Evolutionary conservation across 2,113 vertebrate genomes (phyloP).

Genomic region (Proteles cristata): DNA sequence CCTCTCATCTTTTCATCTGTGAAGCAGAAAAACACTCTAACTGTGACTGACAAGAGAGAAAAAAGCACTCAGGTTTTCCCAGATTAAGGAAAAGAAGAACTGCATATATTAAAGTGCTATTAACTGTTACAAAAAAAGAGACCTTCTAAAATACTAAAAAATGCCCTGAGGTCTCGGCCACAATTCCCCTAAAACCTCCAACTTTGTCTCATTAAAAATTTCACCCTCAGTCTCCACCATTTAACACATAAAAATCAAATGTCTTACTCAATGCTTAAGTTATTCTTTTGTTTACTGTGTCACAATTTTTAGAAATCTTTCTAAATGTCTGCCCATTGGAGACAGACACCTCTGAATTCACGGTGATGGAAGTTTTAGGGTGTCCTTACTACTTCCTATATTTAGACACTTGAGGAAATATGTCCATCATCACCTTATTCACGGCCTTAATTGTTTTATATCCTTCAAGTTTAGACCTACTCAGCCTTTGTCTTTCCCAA

Average conservation of each 20-base stretch:
- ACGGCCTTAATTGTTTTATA: not conserved
- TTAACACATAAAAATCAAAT: not conserved
- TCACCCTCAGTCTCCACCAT: not conserved
- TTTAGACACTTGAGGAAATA: not conserved
- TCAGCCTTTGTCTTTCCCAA: not conserved
- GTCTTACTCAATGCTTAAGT: not conserved
- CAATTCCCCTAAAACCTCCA: not conserved
- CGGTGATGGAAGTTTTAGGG: not conserved
- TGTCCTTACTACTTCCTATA: not conserved
- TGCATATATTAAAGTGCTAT: not conserved
- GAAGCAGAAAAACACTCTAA: not conserved
- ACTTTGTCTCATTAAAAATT: not conserved
- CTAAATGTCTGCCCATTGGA: not conserved
- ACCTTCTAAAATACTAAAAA: not conserved
- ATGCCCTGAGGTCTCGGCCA: not conserved
- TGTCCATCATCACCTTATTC: not conserved
- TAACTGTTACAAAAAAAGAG: not conserved
- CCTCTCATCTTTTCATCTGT: not conserved
- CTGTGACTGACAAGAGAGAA: not conserved
- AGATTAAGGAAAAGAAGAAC: not conserved
- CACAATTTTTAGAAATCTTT: slow-evolving; percentile 27
- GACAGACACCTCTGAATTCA: not conserved
- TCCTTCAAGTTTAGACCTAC: not conserved
- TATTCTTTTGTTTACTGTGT: not conserved
- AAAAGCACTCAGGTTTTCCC: not conserved